Evolutionary conservation across 2,113 vertebrate species (phyloP).

Genomic region (Chelonoidis abingdonii): DNA sequence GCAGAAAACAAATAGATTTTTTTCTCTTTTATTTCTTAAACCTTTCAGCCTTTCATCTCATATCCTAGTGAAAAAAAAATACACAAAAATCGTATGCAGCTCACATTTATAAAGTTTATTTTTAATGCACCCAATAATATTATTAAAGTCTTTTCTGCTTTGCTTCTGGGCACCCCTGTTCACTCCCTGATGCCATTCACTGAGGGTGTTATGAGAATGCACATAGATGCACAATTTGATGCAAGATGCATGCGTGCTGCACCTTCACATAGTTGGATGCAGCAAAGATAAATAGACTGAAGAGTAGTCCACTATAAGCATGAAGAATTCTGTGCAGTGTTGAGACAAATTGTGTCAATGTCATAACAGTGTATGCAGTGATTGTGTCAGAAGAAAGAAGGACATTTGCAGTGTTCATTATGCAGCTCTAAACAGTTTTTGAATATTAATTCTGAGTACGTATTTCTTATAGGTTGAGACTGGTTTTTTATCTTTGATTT

Average conservation of each 20-base stretch:
- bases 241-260: slow-evolving; percentile 31
- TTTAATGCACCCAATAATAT: slow-evolving; percentile 32
- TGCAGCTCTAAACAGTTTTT: slow-evolving; percentile 52
- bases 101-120: slow-evolving; percentile 57
- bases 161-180: slow-evolving; percentile 45
- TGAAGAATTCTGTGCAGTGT: not conserved
- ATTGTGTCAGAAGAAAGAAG: slow-evolving; percentile 10
- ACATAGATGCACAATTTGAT: not conserved
- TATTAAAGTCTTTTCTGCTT: slow-evolving; percentile 7
- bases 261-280: not conserved
- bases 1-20: not conserved
- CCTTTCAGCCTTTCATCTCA: slow-evolving; percentile 36
- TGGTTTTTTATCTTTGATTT: slow-evolving; percentile 55
- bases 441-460: slow-evolving; percentile 49
- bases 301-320: slow-evolving; percentile 3
- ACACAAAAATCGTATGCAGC: slow-evolving; percentile 56
- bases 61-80: slow-evolving; percentile 44
- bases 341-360: slow-evolving; percentile 49
- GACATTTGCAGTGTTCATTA: slow-evolving; percentile 38
- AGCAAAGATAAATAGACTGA: not conserved
- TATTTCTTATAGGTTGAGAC: slow-evolving; percentile 37
- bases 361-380: not conserved
- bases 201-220: not conserved
- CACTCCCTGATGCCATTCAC: not conserved
- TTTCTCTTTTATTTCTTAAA: slow-evolving; percentile 19